Evolutionary conservation across 2,797 vertebrate species (phyloP).

Genomic region (Acanthopagrus latus): DNA sequence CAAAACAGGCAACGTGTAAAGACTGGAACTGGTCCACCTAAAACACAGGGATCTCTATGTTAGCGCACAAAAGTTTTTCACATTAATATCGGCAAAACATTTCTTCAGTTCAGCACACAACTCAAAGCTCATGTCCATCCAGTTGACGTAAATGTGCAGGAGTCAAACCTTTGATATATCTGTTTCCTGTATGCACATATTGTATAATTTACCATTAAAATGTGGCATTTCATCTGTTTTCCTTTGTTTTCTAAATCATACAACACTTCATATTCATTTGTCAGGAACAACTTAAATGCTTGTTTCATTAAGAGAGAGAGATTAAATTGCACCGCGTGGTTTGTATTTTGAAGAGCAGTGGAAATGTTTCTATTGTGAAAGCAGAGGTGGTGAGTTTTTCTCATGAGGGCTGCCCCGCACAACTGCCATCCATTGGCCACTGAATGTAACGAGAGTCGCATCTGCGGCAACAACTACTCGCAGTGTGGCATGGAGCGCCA

Average conservation of each 20-base stretch:
- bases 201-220: slow-evolving; percentile 23
- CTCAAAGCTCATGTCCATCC: slow-evolving; percentile 19
- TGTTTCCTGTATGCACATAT: slow-evolving; percentile 40
- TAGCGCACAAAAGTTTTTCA: slow-evolving; percentile 50
- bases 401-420: slow-evolving; percentile 26
- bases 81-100: slow-evolving; percentile 45
- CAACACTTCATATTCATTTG: slow-evolving; percentile 44
- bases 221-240: slow-evolving; percentile 39
- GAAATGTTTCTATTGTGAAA: slow-evolving; percentile 64
- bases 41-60: slow-evolving; percentile 64
- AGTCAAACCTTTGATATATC: slow-evolving; percentile 16
- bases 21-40: slow-evolving; percentile 68
- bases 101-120: slow-evolving; percentile 15
- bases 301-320: slow-evolving; percentile 43
- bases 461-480: slow-evolving; percentile 66
- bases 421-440: slow-evolving; percentile 37
- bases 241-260: slow-evolving; percentile 37
- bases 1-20: slow-evolving; percentile 62
- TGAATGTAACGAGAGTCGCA: slow-evolving; percentile 56
- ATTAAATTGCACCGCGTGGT: slow-evolving; percentile 47
- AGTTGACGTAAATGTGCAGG: slow-evolving; percentile 23
- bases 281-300: slow-evolving; percentile 51
- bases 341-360: slow-evolving; percentile 61
- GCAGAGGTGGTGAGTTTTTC: slow-evolving; percentile 45
- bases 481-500: slow-evolving; percentile 56